These are phyloP conservation scores for Phlogophora meticulosa DNA, from an alignment of 2,888 invertebrate species.

Conservation along the genomic window DNA sequence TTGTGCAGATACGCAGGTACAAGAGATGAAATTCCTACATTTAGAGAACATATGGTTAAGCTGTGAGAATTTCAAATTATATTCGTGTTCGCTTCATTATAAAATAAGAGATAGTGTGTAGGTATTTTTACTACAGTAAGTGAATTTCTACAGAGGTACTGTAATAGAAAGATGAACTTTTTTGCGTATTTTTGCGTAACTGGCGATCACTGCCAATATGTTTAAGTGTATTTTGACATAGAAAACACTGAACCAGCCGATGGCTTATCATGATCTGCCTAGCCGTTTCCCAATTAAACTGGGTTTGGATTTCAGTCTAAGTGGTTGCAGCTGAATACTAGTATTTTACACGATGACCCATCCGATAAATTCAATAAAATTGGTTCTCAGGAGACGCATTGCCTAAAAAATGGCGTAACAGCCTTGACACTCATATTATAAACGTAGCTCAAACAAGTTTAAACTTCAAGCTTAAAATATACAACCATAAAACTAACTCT, in stretches of 20 bases:
- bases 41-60: slow-evolving; percentile 29
- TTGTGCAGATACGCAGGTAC: slow-evolving; percentile 28
- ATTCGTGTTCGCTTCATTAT: slow-evolving; percentile 17
- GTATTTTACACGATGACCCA: too few species aligned
- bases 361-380: too few species aligned
- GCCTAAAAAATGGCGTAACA: neutral
- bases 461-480: neutral
- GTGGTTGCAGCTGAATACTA: too few species aligned
- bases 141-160: neutral
- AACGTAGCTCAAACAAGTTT: neutral
- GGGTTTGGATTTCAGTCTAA: too few species aligned
- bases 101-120: neutral
- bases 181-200: too few species aligned
- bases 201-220: neutral
- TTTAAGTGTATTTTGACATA: neutral
- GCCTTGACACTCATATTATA: too few species aligned
- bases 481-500: neutral
- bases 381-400: too few species aligned
- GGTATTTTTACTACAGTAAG: slow-evolving; percentile 14
- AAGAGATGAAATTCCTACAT: slow-evolving; percentile 21
- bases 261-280: too few species aligned
- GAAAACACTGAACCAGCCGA: neutral
- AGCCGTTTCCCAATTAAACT: too few species aligned
- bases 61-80: slow-evolving; percentile 26
- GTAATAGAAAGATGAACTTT: neutral